Percentiles rank a stretch among this genome's conserved stretches.
Evolutionary conservation across 2,113 vertebrate species (phyloP).

Genomic region (Dissostichus mawsoni): DNA sequence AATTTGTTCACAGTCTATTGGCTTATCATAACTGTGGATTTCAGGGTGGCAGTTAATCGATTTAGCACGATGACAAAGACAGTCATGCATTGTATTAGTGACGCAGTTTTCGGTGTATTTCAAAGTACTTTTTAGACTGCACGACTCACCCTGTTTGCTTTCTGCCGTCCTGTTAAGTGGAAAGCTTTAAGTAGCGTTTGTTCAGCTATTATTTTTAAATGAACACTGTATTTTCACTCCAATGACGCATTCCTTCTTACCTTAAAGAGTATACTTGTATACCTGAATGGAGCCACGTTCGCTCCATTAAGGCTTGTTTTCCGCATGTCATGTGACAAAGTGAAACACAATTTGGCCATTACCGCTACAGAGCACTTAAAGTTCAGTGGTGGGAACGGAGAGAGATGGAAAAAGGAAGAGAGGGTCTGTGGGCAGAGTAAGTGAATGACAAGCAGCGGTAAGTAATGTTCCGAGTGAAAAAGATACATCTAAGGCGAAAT

Average conservation of each 20-base stretch:
- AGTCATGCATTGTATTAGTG: not conserved
- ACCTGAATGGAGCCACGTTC: slow-evolving; percentile 37
- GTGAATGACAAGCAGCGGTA: slow-evolving; percentile 40
- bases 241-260: not conserved
- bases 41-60: not conserved
- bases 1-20: too few species aligned
- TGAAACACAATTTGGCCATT: slow-evolving; percentile 59
- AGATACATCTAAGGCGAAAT: not conserved
- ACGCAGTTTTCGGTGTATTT: too few species aligned
- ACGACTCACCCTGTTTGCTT: too few species aligned
- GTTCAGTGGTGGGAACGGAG: slow-evolving; percentile 32
- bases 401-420: slow-evolving; percentile 36
- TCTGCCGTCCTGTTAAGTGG: not conserved
- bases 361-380: slow-evolving; percentile 51
- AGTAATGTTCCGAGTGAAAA: slow-evolving; percentile 35
- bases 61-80: not conserved
- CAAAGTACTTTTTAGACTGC: too few species aligned
- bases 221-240: not conserved
- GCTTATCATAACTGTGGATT: slow-evolving; percentile 8
- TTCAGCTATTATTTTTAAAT: not conserved
- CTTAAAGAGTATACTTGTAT: not conserved
- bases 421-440: slow-evolving; percentile 38
- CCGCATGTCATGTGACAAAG: slow-evolving; percentile 36
- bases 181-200: not conserved
- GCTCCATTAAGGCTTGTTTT: slow-evolving; percentile 38